A percentile compares a stretch with the other conserved stretches of the same genome.
phyloP scores from a whole-genome alignment of 2,113 vertebrate species.

The Charina bottae region DNA sequence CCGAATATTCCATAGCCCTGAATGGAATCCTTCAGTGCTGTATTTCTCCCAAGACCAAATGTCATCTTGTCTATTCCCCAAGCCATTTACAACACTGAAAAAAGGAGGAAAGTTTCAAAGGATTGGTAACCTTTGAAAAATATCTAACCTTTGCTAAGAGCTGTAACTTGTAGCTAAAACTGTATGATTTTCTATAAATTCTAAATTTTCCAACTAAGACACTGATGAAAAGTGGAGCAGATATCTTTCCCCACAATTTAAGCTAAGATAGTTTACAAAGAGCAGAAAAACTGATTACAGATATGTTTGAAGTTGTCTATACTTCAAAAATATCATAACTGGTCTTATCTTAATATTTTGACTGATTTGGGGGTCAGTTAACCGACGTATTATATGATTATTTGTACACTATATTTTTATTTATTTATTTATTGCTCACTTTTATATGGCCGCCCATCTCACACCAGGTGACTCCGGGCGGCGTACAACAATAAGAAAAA shows the following conservation, averaged over 20 bases:
- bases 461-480: background rate
- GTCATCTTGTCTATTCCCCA: background rate
- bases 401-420: too few relatives aligned
- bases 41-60: background rate
- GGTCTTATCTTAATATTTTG: background rate
- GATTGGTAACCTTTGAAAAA: constrained; percentile 21
- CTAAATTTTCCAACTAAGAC: background rate
- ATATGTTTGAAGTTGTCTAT: background rate
- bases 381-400: background rate
- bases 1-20: background rate
- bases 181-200: background rate
- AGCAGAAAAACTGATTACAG: background rate
- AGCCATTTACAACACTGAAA: background rate
- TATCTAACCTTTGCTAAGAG: background rate
- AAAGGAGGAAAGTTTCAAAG: background rate
- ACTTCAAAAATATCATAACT: background rate
- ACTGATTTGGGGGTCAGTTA: background rate
- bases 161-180: background rate
- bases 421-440: too few relatives aligned
- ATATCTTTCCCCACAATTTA: background rate
- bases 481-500: too few relatives aligned
- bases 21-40: background rate
- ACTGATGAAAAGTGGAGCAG: background rate
- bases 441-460: too few relatives aligned
- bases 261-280: background rate